Evolutionary conservation across 2,888 invertebrate genomes (phyloP).

Genomic region (Perizoma affinitatum): DNA sequence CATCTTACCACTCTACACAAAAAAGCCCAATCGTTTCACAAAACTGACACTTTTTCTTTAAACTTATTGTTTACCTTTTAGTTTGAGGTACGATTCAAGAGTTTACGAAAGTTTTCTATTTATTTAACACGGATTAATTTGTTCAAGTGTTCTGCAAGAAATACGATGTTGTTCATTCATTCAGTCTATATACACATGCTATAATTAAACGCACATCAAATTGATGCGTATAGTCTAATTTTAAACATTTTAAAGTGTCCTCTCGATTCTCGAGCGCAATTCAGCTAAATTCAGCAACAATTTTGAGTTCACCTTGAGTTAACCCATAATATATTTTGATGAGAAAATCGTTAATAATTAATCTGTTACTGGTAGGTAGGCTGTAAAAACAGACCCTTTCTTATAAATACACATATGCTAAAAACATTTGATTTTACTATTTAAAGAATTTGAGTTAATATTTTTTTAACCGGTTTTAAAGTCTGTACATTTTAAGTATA

Average conservation of each 20-base stretch:
- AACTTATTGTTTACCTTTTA: slow-evolving; percentile 1
- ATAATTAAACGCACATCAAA: slow-evolving; percentile 53
- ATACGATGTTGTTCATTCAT: slow-evolving; percentile 23
- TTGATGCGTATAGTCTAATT: slow-evolving; percentile 48
- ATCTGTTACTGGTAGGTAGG: background rate
- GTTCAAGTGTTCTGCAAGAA: slow-evolving; percentile 18
- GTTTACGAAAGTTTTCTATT: background rate
- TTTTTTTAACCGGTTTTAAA: too few species aligned
- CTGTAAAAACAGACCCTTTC: too few species aligned
- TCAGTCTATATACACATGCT: slow-evolving; percentile 60
- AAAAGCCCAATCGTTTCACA: background rate
- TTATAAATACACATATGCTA: too few species aligned
- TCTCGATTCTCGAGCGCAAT: slow-evolving; percentile 21
- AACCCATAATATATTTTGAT: slow-evolving; percentile 21
- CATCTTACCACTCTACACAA: slow-evolving; percentile 16
- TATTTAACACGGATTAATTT: slow-evolving; percentile 22
- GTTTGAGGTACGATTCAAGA: background rate
- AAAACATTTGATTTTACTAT: too few species aligned
- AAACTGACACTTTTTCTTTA: slow-evolving; percentile 3
- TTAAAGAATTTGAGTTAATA: too few species aligned
- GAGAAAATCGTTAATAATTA: background rate
- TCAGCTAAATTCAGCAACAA: slow-evolving; percentile 24
- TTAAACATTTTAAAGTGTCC: slow-evolving; percentile 25
- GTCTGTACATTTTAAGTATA: too few species aligned
- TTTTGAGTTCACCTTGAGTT: slow-evolving; percentile 24